Conservation (phyloP, 2,888 invertebrate species). For the Mellilla xanthometata region DNA sequence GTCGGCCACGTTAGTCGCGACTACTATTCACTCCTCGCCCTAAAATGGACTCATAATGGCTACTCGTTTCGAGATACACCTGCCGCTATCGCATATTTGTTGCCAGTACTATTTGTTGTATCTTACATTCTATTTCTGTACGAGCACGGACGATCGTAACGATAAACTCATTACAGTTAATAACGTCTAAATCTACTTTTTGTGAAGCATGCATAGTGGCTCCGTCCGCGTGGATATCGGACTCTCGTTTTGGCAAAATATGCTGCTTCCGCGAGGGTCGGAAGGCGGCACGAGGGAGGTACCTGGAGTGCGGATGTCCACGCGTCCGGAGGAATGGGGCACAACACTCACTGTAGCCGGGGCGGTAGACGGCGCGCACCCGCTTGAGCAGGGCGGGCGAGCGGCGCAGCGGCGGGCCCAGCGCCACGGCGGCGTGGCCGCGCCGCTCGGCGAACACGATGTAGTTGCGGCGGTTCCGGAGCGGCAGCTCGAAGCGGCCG, state of each 20-base stretch:
- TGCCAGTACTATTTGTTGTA: slow-evolving; percentile 60
- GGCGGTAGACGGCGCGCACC: slow-evolving; percentile 76
- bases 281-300: no score
- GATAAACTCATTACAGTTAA: slow-evolving; percentile 30
- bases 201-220: slow-evolving; percentile 9
- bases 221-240: slow-evolving; percentile 46
- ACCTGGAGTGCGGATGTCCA: slow-evolving; percentile 39
- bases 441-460: slow-evolving; percentile 76
- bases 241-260: no score
- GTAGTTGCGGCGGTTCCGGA: slow-evolving; percentile 71
- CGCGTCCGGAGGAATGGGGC: slow-evolving; percentile 37
- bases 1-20: slow-evolving; percentile 53
- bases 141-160: slow-evolving; percentile 27
- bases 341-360: slow-evolving; percentile 76
- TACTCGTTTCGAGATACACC: slow-evolving; percentile 76
- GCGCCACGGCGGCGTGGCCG: slow-evolving; percentile 71
- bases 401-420: slow-evolving; percentile 72
- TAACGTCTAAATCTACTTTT: slow-evolving; percentile 23
- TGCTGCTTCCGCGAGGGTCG: no score
- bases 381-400: slow-evolving; percentile 68
- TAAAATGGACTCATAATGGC: slow-evolving; percentile 79
- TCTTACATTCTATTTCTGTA: slow-evolving; percentile 50
- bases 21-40: slow-evolving; percentile 70
- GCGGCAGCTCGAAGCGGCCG: slow-evolving; percentile 74
- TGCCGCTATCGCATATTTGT: slow-evolving; percentile 71